Evolutionary conservation across 2,113 vertebrate genomes (phyloP).

Genomic region (Caranx ignobilis): DNA sequence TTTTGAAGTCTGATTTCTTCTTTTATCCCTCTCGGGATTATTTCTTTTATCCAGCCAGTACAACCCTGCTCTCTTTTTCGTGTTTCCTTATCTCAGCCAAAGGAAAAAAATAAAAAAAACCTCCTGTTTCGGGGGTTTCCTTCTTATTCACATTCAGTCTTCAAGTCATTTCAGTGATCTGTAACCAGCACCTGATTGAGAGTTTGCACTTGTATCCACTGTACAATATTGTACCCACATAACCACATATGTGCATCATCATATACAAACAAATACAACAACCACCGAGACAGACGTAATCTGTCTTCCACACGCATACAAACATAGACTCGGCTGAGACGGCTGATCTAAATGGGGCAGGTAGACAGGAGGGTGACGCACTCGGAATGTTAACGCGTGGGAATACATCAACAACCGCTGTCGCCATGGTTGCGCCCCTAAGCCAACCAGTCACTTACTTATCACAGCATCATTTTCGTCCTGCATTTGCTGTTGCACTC

Average conservation of each 20-base stretch:
- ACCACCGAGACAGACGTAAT: conserved; percentile 20
- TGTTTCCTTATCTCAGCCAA: conserved; percentile 28
- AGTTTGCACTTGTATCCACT: conserved; percentile 28
- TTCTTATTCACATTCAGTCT: conserved; percentile 8
- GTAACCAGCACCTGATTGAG: conserved; percentile 15
- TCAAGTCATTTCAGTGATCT: conserved; percentile 29
- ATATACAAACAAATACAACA: conserved; percentile 19
- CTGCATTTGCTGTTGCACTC: conserved; percentile 3
- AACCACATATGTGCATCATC: conserved; percentile 23
- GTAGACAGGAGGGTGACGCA: conserved; percentile 57
- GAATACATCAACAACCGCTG: conserved; percentile 61
- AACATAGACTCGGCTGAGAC: conserved; percentile 16
- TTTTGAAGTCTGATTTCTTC: conserved; percentile 36
- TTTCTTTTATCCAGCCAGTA: conserved; percentile 39
- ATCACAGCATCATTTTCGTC: conserved; percentile 26
- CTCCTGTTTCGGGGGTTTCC: not conserved
- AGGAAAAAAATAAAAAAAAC: not conserved
- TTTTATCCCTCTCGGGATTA: conserved; percentile 23
- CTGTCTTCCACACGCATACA: conserved; percentile 29
- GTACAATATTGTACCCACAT: not conserved
- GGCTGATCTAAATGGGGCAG: conserved; percentile 60
- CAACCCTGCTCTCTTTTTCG: conserved; percentile 23
- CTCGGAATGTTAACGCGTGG: conserved; percentile 65
- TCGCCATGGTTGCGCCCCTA: conserved; percentile 50
- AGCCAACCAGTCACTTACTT: conserved; percentile 46